Conservation (phyloP, 2,113 vertebrate species). For the Madoqua kirkii region DNA sequence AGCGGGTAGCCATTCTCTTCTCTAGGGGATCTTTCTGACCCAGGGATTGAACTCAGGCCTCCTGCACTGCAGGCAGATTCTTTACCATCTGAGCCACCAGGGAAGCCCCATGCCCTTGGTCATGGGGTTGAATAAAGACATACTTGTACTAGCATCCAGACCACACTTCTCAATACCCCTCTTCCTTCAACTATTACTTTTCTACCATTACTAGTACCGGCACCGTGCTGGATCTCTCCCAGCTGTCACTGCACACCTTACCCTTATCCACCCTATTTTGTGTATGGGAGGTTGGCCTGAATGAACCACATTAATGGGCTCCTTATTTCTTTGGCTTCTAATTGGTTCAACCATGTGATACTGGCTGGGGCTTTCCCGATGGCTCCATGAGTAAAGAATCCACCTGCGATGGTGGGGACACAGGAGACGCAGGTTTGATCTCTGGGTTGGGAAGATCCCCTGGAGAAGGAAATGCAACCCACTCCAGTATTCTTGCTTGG, state of each 20-base stretch:
- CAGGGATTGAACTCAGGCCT: neutral
- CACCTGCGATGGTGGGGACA: neutral
- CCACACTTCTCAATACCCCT: neutral
- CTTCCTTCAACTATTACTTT: fast-evolving
- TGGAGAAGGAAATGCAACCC: neutral
- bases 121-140: neutral
- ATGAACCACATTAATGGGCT: neutral
- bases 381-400: neutral
- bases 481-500: neutral
- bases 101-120: neutral
- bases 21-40: neutral
- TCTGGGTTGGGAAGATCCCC: neutral
- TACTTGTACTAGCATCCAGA: neutral
- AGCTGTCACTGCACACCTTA: neutral
- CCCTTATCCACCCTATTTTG: neutral
- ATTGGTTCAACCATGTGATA: neutral
- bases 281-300: neutral
- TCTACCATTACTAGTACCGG: fast-evolving
- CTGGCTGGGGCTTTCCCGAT: neutral
- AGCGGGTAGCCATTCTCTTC: neutral
- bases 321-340: neutral
- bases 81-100: neutral
- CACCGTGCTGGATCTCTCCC: neutral
- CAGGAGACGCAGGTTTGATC: neutral
- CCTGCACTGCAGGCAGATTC: neutral